Percentiles rank a stretch among this genome's conserved stretches.
These are phyloP conservation scores for Brevimyrus niger DNA, from an alignment of 2,113 vertebrate genomes.

Conservation along the genomic window DNA sequence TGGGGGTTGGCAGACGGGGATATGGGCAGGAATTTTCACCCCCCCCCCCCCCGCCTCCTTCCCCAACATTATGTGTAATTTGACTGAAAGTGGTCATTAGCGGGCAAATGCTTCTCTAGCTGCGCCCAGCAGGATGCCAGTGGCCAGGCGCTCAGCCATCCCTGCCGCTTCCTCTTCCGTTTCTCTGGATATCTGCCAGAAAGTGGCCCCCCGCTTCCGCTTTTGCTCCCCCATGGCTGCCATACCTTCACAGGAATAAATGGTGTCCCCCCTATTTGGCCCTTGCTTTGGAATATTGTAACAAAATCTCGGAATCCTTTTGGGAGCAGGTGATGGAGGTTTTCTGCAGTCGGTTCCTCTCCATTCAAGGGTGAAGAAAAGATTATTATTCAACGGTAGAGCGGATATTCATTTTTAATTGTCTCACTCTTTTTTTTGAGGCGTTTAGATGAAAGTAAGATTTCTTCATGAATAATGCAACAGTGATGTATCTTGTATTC, in stretches of 20 bases:
- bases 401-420: background rate
- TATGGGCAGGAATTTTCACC: background rate
- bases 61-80: background rate
- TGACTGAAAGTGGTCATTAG: background rate
- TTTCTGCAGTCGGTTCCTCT: background rate
- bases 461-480: constrained; percentile 13
- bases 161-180: background rate
- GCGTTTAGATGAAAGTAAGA: constrained; percentile 3
- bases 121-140: background rate
- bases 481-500: background rate
- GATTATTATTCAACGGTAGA: background rate
- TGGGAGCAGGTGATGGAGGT: background rate
- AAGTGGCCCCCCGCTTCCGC: background rate
- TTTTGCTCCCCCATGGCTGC: background rate
- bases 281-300: background rate
- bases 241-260: background rate
- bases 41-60: no score
- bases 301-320: background rate
- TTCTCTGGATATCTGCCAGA: background rate
- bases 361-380: background rate
- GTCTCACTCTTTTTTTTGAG: background rate
- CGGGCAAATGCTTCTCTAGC: background rate
- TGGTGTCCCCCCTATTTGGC: background rate
- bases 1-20: background rate
- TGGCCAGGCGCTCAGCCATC: background rate